Evolutionary conservation across 2,113 vertebrate genomes (phyloP), one percentile per base, ranked within the genome.

Genomic region (Nansenia antarctica): DNA sequence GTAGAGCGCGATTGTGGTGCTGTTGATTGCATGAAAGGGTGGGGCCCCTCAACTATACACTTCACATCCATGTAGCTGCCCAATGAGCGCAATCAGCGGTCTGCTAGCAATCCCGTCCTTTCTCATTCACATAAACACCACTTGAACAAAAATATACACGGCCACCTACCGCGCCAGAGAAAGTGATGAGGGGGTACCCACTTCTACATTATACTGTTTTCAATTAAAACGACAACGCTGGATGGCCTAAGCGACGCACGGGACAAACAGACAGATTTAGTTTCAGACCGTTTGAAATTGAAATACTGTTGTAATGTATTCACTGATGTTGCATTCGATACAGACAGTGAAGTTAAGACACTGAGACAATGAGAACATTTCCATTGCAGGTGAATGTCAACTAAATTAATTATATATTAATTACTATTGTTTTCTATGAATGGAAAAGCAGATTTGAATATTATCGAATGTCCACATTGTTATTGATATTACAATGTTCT

Each of bases 101-200:
- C 94, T 95, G 94, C 92, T 91, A 94, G 93, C 95, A 95, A 96
- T 94, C 94, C 93, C 92, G 92, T 91, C 87, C 90, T 87, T 94
- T 92, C 92, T 90, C 93, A 92, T 90, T 88, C 93, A 95, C 94
- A 93, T 96, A 98, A 96, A 97, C 95, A 97, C 86, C 90, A 89
- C 93, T 94, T 89, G 74, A 96, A 94, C 86, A 87, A 95, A 98
- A 98, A 98, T 95, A 96, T 87, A 95, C 95, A 90, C 62, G 95
- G 93, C 96, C 96, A 97, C 97, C 96, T 95, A 97, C 94, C 81
- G 87, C 90, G 95, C 85, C 75, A 88, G 93, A 87, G 72, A 91
- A 91, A 90, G 91, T 92, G 89, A 88, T 84, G 63, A 80, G 84
- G 84, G 87, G 79, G 80, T 74, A 26, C 79, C 74, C 78, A 73